phyloP scores from a whole-genome alignment of 2,113 vertebrate species.

The Oryzias curvinotus region DNA sequence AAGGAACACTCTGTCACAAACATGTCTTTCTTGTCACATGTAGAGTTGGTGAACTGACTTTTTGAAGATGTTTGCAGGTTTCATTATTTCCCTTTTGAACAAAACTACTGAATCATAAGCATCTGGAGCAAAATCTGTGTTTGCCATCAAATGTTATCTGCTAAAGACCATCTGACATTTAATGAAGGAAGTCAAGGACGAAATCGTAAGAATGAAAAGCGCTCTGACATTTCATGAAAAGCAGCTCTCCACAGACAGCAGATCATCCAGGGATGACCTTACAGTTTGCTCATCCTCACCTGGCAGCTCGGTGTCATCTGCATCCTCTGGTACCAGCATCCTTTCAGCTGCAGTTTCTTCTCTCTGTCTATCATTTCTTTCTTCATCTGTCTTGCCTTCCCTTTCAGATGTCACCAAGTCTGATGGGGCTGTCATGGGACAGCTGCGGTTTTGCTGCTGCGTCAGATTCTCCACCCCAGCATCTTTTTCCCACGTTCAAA shows the following conservation, averaged over 20 bases:
- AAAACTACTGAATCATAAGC: not conserved
- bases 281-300: constrained; percentile 30
- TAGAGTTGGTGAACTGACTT: not conserved
- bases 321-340: constrained; percentile 39
- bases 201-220: not conserved
- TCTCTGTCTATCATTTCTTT: constrained; percentile 34
- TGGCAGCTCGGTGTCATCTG: constrained; percentile 30
- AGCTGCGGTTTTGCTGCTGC: constrained; percentile 35
- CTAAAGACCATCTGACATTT: constrained; percentile 16
- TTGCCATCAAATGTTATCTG: constrained; percentile 5
- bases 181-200: constrained; percentile 3
- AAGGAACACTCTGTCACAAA: too few species aligned
- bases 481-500: constrained; percentile 24
- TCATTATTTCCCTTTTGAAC: not conserved
- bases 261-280: constrained; percentile 27
- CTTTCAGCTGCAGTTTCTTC: constrained; percentile 13
- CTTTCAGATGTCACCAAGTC: constrained; percentile 56
- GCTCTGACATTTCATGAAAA: constrained; percentile 2
- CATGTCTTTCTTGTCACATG: too few species aligned
- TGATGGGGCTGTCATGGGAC: constrained; percentile 51
- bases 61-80: not conserved
- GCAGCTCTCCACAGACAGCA: constrained; percentile 7
- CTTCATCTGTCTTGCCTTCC: constrained; percentile 17
- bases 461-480: constrained; percentile 5
- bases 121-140: not conserved